These are phyloP conservation scores for Cephalopholis sonnerati DNA, from an alignment of 2,113 vertebrate species.

Conservation along the genomic window DNA sequence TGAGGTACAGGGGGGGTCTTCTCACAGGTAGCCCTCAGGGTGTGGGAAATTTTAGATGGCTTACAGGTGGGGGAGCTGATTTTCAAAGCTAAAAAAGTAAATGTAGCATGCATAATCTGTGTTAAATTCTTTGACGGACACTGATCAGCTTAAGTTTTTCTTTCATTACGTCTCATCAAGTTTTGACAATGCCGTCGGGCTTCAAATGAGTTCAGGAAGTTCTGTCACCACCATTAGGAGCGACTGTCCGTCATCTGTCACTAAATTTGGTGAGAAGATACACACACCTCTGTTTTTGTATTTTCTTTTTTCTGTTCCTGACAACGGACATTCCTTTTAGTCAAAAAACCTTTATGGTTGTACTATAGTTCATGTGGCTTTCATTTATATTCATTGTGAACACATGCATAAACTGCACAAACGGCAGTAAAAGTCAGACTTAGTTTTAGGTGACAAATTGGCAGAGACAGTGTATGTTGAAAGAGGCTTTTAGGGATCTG, in stretches of 20 bases:
- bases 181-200: conserved; percentile 90
- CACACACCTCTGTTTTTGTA: conserved; percentile 6
- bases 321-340: conserved; percentile 35
- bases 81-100: conserved; percentile 50
- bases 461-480: conserved; percentile 57
- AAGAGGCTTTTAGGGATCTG: conserved; percentile 51
- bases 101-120: conserved; percentile 16
- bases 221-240: conserved; percentile 87
- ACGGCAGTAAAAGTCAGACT: conserved; percentile 52
- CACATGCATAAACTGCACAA: conserved; percentile 54
- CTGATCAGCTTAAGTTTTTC: conserved; percentile 47
- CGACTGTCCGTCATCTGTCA: conserved; percentile 86
- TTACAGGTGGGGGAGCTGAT: conserved; percentile 52
- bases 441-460: conserved; percentile 62
- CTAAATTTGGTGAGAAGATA: conserved; percentile 90
- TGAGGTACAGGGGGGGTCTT: conserved; percentile 29
- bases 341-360: conserved; percentile 33
- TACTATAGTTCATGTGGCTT: conserved; percentile 50
- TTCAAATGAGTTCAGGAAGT: conserved; percentile 87
- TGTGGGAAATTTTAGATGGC: conserved; percentile 57
- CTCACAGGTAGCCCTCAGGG: conserved; percentile 63
- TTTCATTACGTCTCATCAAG: conserved; percentile 73
- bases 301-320: background rate
- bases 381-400: conserved; percentile 60
- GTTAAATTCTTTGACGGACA: conserved; percentile 14